Base-by-base conservation (phyloP, 2,113 vertebrate genomes). In the Lates calcarifer region DNA sequence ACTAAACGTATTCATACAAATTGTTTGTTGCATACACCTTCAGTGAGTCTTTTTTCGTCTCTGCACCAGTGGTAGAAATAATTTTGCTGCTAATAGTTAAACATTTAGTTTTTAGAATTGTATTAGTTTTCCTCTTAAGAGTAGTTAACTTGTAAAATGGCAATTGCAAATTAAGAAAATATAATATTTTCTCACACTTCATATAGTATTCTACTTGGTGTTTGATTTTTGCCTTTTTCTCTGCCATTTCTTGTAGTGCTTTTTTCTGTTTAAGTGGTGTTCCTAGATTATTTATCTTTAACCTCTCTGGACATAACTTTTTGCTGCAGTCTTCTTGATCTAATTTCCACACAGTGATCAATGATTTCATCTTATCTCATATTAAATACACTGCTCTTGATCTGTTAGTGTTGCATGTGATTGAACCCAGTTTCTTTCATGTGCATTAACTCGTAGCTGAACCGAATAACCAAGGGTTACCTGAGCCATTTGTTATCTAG, bases 321-420 rank as follows among this genome's bases (percentile, higher is more conserved):
- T 61, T 45, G 53, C 58, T 79, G 57, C 76, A 69, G 37, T 45
- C n/a, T 28, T 45, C n/a, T 28, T 88, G 81, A 81, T 79, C 68
- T 57, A 14, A 58, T 85, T 87, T 82, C 17, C 4, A 35, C 17
- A n/a, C 14, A 0, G 56, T 39, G 60, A 56, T 77, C 29, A 31
- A 67, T 62, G 11, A 35, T 66, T 71, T 67, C 45, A 45, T 41
- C 47, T 72, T 26, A 69, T 77, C 8, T 33, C 65, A 3, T 53
- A 20, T 61, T n/a, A 61, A 31, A 62, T 22, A 37, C 17, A 6
- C 31, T 28, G 61, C 35, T 72, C 39, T 65, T 57, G 5, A 75
- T 37, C 37, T 22, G 39, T 49, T 28, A 24, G 18, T 33, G 1
- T 49, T 67, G 56, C 13, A 29, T 43, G 31, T 10, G n/a, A 37